phyloP scores from a whole-genome alignment of 1,140 invertebrate species.

The Caerostris extrusa region DNA sequence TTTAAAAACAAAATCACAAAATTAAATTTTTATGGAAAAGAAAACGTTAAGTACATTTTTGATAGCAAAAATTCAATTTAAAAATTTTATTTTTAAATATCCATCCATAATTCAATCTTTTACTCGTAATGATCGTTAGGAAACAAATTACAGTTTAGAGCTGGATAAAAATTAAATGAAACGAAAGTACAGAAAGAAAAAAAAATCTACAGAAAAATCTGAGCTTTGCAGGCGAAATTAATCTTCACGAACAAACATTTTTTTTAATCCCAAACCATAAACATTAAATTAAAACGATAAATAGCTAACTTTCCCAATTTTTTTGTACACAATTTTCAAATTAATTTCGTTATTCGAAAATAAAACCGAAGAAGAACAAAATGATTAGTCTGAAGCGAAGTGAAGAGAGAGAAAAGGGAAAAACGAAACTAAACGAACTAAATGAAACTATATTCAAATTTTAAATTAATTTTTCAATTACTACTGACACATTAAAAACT shows the following conservation, averaged over 20 bases:
- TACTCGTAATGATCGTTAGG: neutral
- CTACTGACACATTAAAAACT: neutral
- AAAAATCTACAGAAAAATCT: neutral
- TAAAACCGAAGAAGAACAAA: neutral
- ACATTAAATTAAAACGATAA: constrained; percentile 13
- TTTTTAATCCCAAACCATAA: neutral
- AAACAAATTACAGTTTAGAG: neutral
- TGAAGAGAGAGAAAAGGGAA: neutral
- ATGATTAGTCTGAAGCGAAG: neutral
- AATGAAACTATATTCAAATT: constrained; percentile 17
- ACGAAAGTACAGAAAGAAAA: no score
- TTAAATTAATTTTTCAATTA: constrained; percentile 20
- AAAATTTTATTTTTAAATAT: neutral
- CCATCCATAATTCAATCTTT: neutral
- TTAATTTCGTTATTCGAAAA: constrained; percentile 4
- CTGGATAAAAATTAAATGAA: no score
- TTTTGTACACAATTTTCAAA: neutral
- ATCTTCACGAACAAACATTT: neutral
- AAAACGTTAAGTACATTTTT: neutral
- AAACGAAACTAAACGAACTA: neutral
- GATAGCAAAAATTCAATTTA: neutral
- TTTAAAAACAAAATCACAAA: neutral
- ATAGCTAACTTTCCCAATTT: neutral
- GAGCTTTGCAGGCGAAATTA: neutral
- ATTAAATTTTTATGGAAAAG: neutral